A percentile compares a stretch with the other conserved stretches of the same genome.
These are phyloP conservation scores for Augochlorella aurata DNA, from an alignment of 2,888 invertebrate genomes.

Conservation along the genomic window DNA sequence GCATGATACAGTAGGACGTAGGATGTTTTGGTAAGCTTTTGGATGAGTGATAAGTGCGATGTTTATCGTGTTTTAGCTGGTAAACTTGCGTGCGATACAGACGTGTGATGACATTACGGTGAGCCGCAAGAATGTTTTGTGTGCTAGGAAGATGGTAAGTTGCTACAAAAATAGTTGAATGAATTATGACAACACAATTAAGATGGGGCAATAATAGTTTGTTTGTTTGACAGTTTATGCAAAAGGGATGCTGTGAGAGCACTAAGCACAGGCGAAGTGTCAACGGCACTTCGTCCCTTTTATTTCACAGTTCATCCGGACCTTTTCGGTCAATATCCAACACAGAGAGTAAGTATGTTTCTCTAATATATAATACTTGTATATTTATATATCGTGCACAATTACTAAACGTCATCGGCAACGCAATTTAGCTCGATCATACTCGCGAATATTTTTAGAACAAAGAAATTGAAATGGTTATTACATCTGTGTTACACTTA, in stretches of 20 bases:
- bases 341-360: slow-evolving; percentile 88
- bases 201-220: slow-evolving; percentile 68
- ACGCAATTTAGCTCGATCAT: slow-evolving; percentile 24
- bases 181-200: slow-evolving; percentile 58
- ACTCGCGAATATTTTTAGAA: slow-evolving; percentile 62
- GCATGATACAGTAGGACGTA: slow-evolving; percentile 15
- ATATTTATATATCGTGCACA: neutral
- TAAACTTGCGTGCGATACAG: slow-evolving; percentile 25
- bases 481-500: neutral
- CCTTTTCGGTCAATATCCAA: slow-evolving; percentile 95
- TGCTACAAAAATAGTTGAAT: slow-evolving; percentile 11
- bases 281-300: slow-evolving; percentile 95
- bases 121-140: slow-evolving; percentile 66
- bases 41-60: slow-evolving; percentile 32
- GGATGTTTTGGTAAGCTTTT: slow-evolving; percentile 25
- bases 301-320: slow-evolving; percentile 98
- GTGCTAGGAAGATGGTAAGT: slow-evolving; percentile 69
- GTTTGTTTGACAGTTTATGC: slow-evolving; percentile 70
- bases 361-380: neutral
- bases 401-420: slow-evolving; percentile 6
- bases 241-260: slow-evolving; percentile 75
- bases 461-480: slow-evolving; percentile 19
- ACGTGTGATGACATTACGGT: slow-evolving; percentile 43
- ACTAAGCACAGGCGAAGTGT: slow-evolving; percentile 91
- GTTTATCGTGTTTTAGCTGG: slow-evolving; percentile 35